Evolutionary conservation across 2,113 vertebrate species (phyloP).

Genomic region (Alligator mississippiensis): DNA sequence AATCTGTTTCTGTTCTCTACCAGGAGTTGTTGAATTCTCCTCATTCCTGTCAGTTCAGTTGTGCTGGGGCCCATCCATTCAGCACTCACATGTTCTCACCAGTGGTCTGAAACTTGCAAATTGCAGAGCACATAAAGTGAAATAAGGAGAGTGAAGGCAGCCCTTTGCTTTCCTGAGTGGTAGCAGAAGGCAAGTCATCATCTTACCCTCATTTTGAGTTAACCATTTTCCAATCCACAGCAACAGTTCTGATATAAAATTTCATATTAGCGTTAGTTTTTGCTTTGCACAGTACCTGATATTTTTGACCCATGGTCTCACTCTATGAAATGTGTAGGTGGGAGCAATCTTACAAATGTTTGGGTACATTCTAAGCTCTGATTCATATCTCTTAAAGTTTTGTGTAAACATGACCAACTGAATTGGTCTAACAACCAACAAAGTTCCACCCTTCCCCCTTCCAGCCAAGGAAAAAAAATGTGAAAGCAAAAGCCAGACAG

Average conservation of each 20-base stretch:
- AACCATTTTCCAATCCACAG: fast-evolving
- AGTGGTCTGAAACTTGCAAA: background rate
- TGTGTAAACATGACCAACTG: background rate
- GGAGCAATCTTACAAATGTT: background rate
- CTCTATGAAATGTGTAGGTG: background rate
- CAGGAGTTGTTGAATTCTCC: background rate
- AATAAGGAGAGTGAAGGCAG: background rate
- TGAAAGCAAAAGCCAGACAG: background rate
- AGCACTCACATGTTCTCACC: too few species aligned
- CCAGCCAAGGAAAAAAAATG: background rate
- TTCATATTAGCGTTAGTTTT: background rate
- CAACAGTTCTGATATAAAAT: background rate
- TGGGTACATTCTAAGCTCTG: background rate
- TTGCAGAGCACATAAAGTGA: background rate
- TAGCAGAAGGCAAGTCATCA: background rate
- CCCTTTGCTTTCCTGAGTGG: background rate
- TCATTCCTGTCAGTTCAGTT: background rate
- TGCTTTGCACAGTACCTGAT: fast-evolving
- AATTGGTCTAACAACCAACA: background rate
- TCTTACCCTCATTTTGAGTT: background rate
- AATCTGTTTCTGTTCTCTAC: fast-evolving
- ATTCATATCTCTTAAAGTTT: background rate
- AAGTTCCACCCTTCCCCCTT: background rate
- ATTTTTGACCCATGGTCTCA: background rate
- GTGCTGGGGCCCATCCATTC: background rate